Percentiles rank a stretch among this genome's conserved stretches.
Conservation (phyloP, 2,797 vertebrate genomes). For the Microhierax caerulescens region DNA sequence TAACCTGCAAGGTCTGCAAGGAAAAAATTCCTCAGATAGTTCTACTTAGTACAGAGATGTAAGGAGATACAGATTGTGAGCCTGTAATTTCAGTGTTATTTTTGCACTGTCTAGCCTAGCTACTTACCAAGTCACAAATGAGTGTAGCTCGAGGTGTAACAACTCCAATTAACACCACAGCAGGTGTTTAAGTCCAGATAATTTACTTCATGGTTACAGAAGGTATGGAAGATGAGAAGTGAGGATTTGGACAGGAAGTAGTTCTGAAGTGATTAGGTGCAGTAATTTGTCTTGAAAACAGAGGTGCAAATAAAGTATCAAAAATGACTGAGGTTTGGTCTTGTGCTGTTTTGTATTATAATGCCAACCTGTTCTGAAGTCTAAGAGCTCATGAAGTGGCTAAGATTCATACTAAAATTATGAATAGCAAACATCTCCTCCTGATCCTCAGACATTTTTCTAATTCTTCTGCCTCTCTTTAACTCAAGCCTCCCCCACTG, state of each 20-base stretch:
- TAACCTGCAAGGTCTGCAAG: not conserved
- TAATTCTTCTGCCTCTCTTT: not conserved
- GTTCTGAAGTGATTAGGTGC: not conserved
- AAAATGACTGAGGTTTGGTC: not conserved
- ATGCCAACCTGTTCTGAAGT: not conserved
- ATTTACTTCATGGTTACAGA: not conserved
- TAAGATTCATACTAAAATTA: not conserved
- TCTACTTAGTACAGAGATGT: not conserved
- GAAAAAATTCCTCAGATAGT: not conserved
- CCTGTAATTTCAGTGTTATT: not conserved
- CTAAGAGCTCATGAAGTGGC: not conserved
- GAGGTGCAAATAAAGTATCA: not conserved
- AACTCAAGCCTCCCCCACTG: not conserved
- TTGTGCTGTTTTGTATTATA: not conserved
- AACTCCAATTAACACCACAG: not conserved
- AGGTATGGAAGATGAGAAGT: not conserved
- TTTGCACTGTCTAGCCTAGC: not conserved
- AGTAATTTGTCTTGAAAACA: not conserved
- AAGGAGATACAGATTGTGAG: not conserved
- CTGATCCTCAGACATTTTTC: not conserved
- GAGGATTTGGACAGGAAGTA: not conserved
- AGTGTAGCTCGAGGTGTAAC: not conserved
- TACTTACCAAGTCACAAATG: not conserved
- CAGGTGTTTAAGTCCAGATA: not conserved
- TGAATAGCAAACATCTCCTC: not conserved